Conservation (phyloP, 2,113 vertebrate genomes). For the Saguinus imperator region DNA sequence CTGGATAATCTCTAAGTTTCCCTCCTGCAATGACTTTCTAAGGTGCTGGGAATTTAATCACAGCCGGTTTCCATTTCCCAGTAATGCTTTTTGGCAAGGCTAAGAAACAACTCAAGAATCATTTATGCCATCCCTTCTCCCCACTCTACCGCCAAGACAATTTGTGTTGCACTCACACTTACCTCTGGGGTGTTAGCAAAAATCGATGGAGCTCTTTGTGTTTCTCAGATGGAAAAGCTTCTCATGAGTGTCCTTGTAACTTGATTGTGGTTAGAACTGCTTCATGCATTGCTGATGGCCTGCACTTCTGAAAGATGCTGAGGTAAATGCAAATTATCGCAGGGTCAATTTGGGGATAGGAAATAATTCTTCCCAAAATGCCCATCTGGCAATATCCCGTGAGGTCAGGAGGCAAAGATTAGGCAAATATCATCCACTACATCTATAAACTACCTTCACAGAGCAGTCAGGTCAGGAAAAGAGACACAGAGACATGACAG, state of each 20-base stretch:
- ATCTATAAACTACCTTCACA: background rate
- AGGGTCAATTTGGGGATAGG: background rate
- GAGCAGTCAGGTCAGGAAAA: background rate
- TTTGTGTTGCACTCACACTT: constrained; percentile 64
- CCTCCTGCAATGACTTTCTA: background rate
- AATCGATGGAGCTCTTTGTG: constrained; percentile 53
- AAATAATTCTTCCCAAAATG: constrained; percentile 42
- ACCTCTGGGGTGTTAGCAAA: constrained; percentile 61
- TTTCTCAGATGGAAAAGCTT: constrained; percentile 33
- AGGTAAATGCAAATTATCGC: constrained; percentile 18
- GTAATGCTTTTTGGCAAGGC: constrained; percentile 63
- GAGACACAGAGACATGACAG: background rate
- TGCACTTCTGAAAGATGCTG: constrained; percentile 33
- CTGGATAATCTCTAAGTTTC: background rate
- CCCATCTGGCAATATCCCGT: background rate
- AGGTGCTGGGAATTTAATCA: constrained; percentile 32
- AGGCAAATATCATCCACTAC: background rate
- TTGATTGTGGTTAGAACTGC: constrained; percentile 11
- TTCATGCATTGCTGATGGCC: constrained; percentile 32
- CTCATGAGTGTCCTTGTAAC: constrained; percentile 27
- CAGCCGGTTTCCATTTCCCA: constrained; percentile 57
- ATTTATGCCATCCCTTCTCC: background rate
- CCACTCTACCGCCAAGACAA: background rate
- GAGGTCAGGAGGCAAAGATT: background rate
- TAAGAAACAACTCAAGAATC: constrained; percentile 40